Evolutionary conservation across 30 jellyfish, hydroid and myxozoan genomes (phyloP), one percentile per base, ranked within the genome.

Genomic region (Rhopilema esculentum): DNA sequence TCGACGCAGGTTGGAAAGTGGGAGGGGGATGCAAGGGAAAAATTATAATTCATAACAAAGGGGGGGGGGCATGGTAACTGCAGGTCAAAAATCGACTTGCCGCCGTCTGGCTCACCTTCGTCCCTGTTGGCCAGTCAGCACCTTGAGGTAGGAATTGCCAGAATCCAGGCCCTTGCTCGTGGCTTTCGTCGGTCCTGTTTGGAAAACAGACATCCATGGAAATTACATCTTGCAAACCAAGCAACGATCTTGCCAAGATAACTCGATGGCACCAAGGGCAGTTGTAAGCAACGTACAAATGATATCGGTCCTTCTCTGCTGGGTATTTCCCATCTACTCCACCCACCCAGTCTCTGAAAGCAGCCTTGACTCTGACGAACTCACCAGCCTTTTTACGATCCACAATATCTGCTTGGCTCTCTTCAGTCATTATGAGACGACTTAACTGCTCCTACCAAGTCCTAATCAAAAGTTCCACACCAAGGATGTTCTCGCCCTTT

Each of bases 181-280:
- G 89, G 4, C 8, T 64, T 29, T 86, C 94, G 23, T 77, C 88
- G 0, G 89, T 86, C 49, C 94, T 65, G 69, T 29, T 86, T 52
- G 94, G 89, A 51, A 74, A 86, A 67, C 89, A 86, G 69, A 86
- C 92, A 84, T 84, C 92, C 92, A 84, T 84, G 6, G 92, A 84
- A 7, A 84, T 66, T 8, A 81, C 92, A 84, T 71, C 92, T 49
- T 84, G 53, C 80, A 84, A 49, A 22, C 92, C 92, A 0, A 84
- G 87, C 49, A 84, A 18, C 9, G 92, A 51, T 28, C 92, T 65
- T 28, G 92, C 40, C 40, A 84, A 68, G 20, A 84, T 84, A 21
- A 72, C 92, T 65, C 92, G 57, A 27, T 84, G 92, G 49, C 92
- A 84, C 92, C 92, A 84, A 4, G 92, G 92, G 26, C 92, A 84